These are phyloP conservation scores for Heliconius erato DNA, from an alignment of 2,888 invertebrate species.

Conservation along the genomic window DNA sequence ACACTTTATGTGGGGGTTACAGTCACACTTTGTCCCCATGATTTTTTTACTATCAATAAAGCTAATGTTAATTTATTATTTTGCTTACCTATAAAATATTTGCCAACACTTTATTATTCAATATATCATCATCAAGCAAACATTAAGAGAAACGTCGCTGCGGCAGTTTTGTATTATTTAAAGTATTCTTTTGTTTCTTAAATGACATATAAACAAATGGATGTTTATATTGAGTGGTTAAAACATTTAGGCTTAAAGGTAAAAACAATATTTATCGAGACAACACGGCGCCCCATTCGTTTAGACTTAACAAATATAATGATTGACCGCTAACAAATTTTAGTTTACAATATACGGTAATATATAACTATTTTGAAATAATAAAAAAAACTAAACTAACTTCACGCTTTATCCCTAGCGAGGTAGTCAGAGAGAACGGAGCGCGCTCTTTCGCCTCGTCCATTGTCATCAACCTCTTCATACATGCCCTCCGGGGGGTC, in stretches of 20 bases:
- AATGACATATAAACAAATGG: background rate
- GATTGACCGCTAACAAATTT: background rate
- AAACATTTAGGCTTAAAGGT: slow-evolving; percentile 13
- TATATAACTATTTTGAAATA: background rate
- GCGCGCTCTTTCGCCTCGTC: too few species aligned
- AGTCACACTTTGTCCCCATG: too few species aligned
- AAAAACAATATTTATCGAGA: slow-evolving; percentile 6
- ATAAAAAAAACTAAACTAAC: background rate
- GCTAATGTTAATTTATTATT: too few species aligned
- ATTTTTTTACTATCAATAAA: too few species aligned
- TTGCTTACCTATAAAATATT: background rate
- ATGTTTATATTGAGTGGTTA: slow-evolving; percentile 16
- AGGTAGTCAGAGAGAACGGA: too few species aligned
- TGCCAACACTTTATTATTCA: background rate
- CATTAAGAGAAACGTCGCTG: background rate
- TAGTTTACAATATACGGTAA: background rate
- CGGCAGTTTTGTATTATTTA: background rate
- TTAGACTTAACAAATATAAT: slow-evolving; percentile 2
- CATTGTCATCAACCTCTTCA: too few species aligned
- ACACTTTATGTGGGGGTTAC: too few species aligned
- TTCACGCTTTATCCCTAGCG: too few species aligned
- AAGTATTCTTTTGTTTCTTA: slow-evolving; percentile 13
- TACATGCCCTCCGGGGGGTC: too few species aligned
- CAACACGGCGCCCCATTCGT: background rate
- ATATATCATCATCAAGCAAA: background rate